Evolutionary conservation across 2,797 vertebrate genomes (phyloP).

Genomic region (Molossus alvarezi): DNA sequence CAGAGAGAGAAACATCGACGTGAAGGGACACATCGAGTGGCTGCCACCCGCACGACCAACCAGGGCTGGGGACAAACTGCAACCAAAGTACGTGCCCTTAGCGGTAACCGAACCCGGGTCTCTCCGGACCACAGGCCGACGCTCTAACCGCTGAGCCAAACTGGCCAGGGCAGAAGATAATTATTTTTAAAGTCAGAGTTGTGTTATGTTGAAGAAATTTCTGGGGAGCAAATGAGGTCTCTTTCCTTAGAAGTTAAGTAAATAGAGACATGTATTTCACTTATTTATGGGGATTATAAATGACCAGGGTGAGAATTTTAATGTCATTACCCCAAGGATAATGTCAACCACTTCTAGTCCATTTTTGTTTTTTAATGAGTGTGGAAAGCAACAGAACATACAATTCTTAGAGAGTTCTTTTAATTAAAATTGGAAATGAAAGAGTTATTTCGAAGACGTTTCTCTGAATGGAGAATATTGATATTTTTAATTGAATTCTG

Average conservation of each 20-base stretch:
- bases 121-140: too few relatives aligned
- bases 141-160: too few relatives aligned
- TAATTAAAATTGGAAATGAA: constrained; percentile 87
- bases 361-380: constrained; percentile 75
- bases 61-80: too few relatives aligned
- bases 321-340: constrained; percentile 71
- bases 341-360: constrained; percentile 78
- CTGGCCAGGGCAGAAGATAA: too few relatives aligned
- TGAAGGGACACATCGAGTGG: too few relatives aligned
- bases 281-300: constrained; percentile 50
- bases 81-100: too few relatives aligned
- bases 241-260: constrained; percentile 61
- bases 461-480: constrained; percentile 84
- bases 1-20: too few relatives aligned
- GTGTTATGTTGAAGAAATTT: constrained; percentile 47
- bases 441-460: constrained; percentile 81
- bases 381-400: constrained; percentile 76
- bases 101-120: too few relatives aligned
- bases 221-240: neutral
- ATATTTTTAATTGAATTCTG: constrained; percentile 84
- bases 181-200: too few relatives aligned
- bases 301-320: constrained; percentile 66
- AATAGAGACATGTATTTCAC: neutral
- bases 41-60: too few relatives aligned
- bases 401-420: constrained; percentile 81